Evolutionary conservation across 2,888 invertebrate species (phyloP).

Genomic region (Nephrotoma flavescens): DNA sequence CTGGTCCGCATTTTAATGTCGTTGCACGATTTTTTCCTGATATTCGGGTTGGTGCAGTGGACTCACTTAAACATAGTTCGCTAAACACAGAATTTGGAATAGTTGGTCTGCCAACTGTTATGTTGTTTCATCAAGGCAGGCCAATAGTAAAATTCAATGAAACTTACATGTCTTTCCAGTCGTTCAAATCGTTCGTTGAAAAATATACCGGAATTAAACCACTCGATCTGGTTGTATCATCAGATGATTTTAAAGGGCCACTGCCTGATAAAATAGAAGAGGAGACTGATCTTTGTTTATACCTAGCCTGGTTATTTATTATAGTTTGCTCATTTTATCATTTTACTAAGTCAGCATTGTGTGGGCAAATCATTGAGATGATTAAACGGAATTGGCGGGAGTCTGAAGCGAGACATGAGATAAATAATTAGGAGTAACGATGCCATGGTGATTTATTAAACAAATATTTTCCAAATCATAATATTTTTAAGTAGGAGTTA

Average conservation of each 20-base stretch:
- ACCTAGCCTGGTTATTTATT: slow-evolving; percentile 76
- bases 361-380: slow-evolving; percentile 66
- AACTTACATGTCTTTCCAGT: slow-evolving; percentile 62
- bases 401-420: slow-evolving; percentile 45
- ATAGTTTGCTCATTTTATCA: slow-evolving; percentile 56
- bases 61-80: slow-evolving; percentile 68
- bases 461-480: neutral
- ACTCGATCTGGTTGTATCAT: slow-evolving; percentile 50
- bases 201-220: slow-evolving; percentile 56
- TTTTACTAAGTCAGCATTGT: slow-evolving; percentile 61
- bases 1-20: slow-evolving; percentile 84
- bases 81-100: slow-evolving; percentile 87
- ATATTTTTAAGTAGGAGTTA: neutral
- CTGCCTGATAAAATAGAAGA: slow-evolving; percentile 60
- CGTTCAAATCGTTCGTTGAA: slow-evolving; percentile 62
- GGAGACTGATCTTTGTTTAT: slow-evolving; percentile 66
- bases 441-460: neutral
- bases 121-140: slow-evolving; percentile 80
- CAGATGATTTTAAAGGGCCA: slow-evolving; percentile 66
- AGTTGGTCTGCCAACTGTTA: slow-evolving; percentile 74
- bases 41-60: slow-evolving; percentile 76
- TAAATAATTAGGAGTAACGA: neutral
- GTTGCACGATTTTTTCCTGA: slow-evolving; percentile 74
- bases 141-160: slow-evolving; percentile 75
- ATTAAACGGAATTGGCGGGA: slow-evolving; percentile 79